Base-by-base conservation (phyloP, 92 coral and sea anemone genomes). In the Siderastrea radians region DNA sequence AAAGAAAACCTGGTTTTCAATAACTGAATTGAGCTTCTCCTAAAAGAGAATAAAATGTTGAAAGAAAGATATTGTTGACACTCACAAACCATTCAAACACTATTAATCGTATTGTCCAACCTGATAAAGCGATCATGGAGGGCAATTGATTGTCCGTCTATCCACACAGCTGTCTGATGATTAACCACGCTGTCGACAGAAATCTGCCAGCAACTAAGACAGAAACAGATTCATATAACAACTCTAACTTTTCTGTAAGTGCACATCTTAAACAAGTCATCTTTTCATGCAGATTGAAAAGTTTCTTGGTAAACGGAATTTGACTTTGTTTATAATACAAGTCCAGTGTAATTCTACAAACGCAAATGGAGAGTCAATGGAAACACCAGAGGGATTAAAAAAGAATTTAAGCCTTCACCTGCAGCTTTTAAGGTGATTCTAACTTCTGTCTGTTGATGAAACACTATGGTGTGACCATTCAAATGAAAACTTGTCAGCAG, bases 111-210 rank as follows among this genome's bases (percentile, higher is more conserved):
- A 1, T 75, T 9, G 2, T 7, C 81, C 53, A 80, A 93, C 95
- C 95, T 86, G 64, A 90, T 74, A 51, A 85, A 93, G 79, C 87
- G 77, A 84, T 86, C 89, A 66, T 85, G 85, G 43, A 90, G 84
- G 10, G 93, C 93, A 13, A 93, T 50, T 1, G 93, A 86, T 17
- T 93, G 92, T n/a, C 95, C 91, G 63, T 79, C 88, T 43, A 93
- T 86, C 93, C 87, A 82, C 13, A 90, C 67, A 8, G 72, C 79
- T 15, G 38, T 5, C 54, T 86, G 93, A 55, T 78, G 74, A 74
- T 53, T 71, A 16, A 13, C n/a, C 49, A 82, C 64, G 2, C 69
- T 55, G 52, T 13, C 67, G 2, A 81, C 63, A 46, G 51, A 45
- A 12, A 88, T 81, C 79, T 93, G 86, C 95, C 95, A 93, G 74